Conservation (phyloP, 2,113 vertebrate genomes). For the Chlorodrepanis virens region DNA sequence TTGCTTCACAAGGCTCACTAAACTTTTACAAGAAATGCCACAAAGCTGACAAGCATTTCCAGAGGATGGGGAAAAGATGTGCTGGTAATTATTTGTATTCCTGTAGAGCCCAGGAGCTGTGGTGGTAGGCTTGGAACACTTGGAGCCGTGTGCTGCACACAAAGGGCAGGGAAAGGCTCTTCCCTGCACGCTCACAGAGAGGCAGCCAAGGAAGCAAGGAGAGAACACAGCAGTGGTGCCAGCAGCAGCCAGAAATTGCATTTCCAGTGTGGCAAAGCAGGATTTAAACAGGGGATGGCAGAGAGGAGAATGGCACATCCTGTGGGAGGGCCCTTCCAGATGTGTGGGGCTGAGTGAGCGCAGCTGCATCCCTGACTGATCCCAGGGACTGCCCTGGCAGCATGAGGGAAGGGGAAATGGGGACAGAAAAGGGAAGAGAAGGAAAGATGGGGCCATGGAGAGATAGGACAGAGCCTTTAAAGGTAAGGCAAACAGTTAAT, state of each 20-base stretch:
- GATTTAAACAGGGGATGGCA: not conserved
- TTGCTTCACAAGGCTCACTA: not conserved
- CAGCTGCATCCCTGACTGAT: not conserved
- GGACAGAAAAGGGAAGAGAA: not conserved
- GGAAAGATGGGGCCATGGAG: not conserved
- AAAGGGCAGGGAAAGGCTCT: not conserved
- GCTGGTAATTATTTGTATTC: not conserved
- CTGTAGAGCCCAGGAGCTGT: not conserved
- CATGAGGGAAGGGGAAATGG: not conserved
- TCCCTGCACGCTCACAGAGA: fast-evolving
- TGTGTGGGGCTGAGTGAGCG: not conserved
- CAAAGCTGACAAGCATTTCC: not conserved
- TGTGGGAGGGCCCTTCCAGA: not conserved
- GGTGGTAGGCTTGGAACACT: not conserved
- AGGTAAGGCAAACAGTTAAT: not conserved
- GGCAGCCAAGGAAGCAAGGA: not conserved
- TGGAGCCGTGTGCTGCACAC: fast-evolving
- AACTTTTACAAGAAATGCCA: not conserved
- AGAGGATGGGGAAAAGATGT: not conserved
- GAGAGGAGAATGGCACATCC: not conserved
- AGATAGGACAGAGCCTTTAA: not conserved
- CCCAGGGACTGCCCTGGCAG: not conserved
- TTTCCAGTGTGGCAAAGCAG: not conserved
- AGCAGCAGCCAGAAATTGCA: not conserved
- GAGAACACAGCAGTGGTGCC: not conserved